phyloP scores from a whole-genome alignment of 2,797 vertebrate species.

The Phalloptychus januarius region DNA sequence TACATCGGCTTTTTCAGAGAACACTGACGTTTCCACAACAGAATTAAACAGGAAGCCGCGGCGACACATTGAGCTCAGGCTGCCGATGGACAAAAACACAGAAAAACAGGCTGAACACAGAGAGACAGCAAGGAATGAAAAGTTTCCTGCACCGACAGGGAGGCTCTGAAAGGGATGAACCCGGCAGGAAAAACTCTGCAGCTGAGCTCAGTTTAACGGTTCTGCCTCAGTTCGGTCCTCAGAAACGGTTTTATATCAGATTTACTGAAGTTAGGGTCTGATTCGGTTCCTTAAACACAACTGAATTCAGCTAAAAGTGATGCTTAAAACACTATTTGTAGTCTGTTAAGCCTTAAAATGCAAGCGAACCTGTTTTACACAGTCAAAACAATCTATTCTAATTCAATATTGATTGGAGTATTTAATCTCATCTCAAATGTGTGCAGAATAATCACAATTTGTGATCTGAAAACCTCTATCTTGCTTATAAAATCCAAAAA shows the following conservation, averaged over 20 bases:
- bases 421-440: background rate
- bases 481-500: background rate
- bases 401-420: background rate
- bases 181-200: background rate
- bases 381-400: background rate
- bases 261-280: background rate
- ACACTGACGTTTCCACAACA: conserved; percentile 83
- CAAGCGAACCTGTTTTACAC: background rate
- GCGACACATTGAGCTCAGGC: conserved; percentile 55
- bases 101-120: background rate
- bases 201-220: background rate
- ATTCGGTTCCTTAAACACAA: background rate
- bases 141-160: conserved; percentile 18
- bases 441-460: background rate
- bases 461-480: background rate
- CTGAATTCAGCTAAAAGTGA: background rate
- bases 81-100: conserved; percentile 53
- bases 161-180: background rate
- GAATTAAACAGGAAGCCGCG: conserved; percentile 83
- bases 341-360: background rate
- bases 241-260: background rate
- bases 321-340: background rate
- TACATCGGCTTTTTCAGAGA: conserved; percentile 82
- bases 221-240: background rate
- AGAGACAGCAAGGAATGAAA: conserved; percentile 27